phyloP scores from a whole-genome alignment of 2,113 vertebrate genomes.

The Chrysochloris asiatica region DNA sequence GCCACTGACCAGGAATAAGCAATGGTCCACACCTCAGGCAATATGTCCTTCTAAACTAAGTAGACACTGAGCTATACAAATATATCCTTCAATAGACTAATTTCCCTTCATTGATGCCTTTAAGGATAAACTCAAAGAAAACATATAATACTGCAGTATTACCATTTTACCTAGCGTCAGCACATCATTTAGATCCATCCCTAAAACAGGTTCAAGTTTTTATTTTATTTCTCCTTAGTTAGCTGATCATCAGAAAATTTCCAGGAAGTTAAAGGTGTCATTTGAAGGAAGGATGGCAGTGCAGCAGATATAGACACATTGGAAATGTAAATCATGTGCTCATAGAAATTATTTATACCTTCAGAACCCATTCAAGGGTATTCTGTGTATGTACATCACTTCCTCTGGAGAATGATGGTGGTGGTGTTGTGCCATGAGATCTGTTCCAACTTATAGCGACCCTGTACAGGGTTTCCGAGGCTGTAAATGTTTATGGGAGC shows the following conservation, averaged over 20 bases:
- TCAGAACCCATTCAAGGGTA: neutral
- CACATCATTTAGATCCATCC: neutral
- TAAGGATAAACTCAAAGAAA: constrained; percentile 53
- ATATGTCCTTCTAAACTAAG: constrained; percentile 35
- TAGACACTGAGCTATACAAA: constrained; percentile 59
- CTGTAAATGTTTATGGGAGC: no score
- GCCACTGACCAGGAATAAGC: constrained; percentile 50
- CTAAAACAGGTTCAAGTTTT: neutral
- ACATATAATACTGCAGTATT: neutral
- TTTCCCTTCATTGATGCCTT: constrained; percentile 13
- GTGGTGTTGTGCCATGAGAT: neutral
- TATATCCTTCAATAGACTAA: constrained; percentile 56
- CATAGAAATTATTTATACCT: constrained; percentile 22
- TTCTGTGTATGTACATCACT: neutral
- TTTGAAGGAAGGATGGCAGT: constrained; percentile 2
- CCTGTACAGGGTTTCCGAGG: no score
- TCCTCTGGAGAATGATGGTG: constrained; percentile 12
- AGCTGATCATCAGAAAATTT: constrained; percentile 44
- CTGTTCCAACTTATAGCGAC: no score
- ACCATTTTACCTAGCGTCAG: constrained; percentile 42
- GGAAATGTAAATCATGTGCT: constrained; percentile 18
- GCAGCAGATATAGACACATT: neutral
- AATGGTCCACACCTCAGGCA: constrained; percentile 63
- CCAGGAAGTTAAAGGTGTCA: constrained; percentile 17
- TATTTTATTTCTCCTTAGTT: constrained; percentile 20